Conservation (phyloP, 2,797 vertebrate genomes). For the Crenuchus spilurus region DNA sequence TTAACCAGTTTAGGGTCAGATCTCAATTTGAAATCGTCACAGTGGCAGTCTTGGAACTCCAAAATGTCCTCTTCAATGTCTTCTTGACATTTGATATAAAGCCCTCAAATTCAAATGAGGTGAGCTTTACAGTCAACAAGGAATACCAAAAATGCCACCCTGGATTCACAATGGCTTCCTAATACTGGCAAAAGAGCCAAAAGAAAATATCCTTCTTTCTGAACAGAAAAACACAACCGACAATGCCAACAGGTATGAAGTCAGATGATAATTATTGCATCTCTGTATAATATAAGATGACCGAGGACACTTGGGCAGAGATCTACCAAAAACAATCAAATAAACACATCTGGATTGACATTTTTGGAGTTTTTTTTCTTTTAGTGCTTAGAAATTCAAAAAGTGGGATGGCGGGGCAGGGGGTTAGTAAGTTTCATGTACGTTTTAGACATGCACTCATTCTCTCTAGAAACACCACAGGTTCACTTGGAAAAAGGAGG, state of each 20-base stretch:
- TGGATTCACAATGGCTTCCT: background rate
- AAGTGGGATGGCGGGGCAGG: slow-evolving; percentile 70
- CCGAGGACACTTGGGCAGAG: slow-evolving; percentile 15
- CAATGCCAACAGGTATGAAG: slow-evolving; percentile 65
- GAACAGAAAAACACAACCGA: slow-evolving; percentile 52
- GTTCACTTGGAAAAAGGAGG: slow-evolving; percentile 80
- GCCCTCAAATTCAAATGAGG: background rate
- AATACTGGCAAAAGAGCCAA: background rate
- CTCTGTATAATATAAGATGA: slow-evolving; percentile 69
- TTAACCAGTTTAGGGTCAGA: background rate
- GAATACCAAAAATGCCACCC: background rate
- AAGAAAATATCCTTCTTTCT: background rate
- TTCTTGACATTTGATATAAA: background rate
- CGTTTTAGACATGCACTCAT: slow-evolving; percentile 83
- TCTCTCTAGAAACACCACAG: slow-evolving; percentile 77
- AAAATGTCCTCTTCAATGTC: background rate
- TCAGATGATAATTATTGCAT: slow-evolving; percentile 83
- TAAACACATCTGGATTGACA: too few relatives aligned
- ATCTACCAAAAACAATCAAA: slow-evolving; percentile 39
- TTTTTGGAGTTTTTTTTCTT: slow-evolving; percentile 60
- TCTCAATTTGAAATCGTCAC: background rate
- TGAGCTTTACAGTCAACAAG: background rate
- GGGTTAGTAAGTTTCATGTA: slow-evolving; percentile 68
- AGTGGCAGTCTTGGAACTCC: background rate
- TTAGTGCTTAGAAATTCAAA: slow-evolving; percentile 69